phyloP scores from a whole-genome alignment of 1,140 invertebrate genomes.

The Aporrectodea caliginosa region DNA sequence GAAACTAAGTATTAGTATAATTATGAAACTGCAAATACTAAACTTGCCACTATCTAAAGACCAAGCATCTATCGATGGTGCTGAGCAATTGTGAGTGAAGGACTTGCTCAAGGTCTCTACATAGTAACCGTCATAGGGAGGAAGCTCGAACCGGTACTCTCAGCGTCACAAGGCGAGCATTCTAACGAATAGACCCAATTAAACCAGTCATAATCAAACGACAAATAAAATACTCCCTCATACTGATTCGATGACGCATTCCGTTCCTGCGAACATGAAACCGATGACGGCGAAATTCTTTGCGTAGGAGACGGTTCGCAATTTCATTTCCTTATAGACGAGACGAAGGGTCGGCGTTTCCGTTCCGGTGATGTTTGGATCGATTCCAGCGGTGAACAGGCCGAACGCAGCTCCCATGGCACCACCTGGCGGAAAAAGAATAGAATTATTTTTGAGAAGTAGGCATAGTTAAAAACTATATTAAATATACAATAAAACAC shows the following conservation, averaged over 20 bases:
- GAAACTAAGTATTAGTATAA: too few relatives aligned
- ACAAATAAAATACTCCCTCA: too few relatives aligned
- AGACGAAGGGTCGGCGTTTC: slow-evolving; percentile 60
- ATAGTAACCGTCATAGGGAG: too few relatives aligned
- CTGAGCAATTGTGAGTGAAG: too few relatives aligned
- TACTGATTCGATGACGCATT: slow-evolving; percentile 82
- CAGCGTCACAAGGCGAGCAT: too few relatives aligned
- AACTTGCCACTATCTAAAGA: too few relatives aligned
- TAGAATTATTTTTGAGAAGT: neutral
- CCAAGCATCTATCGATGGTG: too few relatives aligned
- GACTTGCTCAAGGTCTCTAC: too few relatives aligned
- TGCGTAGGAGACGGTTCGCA: slow-evolving; percentile 81
- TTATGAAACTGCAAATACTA: too few relatives aligned
- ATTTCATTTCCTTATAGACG: slow-evolving; percentile 77
- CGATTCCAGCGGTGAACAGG: slow-evolving; percentile 90
- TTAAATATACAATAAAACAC: neutral
- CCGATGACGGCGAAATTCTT: slow-evolving; percentile 97
- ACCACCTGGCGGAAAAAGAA: slow-evolving; percentile 64
- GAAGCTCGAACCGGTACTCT: too few relatives aligned
- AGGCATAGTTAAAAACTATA: neutral
- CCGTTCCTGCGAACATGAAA: slow-evolving; percentile 83
- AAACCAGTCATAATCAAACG: too few relatives aligned
- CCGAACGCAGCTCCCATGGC: slow-evolving; percentile 89
- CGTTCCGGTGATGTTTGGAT: slow-evolving; percentile 73
- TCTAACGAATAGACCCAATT: too few relatives aligned